phyloP scores from a whole-genome alignment of 2,113 vertebrate species.

The Pseudorasbora parva region DNA sequence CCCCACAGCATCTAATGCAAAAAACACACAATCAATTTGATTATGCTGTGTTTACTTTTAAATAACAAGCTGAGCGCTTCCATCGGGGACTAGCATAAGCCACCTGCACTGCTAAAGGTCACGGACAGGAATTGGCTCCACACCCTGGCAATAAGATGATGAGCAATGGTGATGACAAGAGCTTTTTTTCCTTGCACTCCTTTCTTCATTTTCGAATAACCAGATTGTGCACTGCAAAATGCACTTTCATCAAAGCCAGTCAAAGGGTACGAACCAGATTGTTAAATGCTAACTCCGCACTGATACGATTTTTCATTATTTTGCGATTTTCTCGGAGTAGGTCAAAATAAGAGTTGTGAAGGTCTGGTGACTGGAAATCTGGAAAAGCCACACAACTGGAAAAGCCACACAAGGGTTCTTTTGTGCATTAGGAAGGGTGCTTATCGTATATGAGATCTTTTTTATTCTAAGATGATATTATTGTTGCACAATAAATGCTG shows the following conservation, averaged over 20 bases:
- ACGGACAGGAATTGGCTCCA: not conserved
- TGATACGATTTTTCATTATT: not conserved
- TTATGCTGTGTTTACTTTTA: constrained; percentile 51
- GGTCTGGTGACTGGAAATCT: not conserved
- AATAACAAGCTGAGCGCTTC: constrained; percentile 41
- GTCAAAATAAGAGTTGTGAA: constrained; percentile 6
- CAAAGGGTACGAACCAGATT: not conserved
- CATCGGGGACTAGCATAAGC: constrained; percentile 11
- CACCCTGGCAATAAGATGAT: constrained; percentile 41
- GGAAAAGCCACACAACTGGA: too few species aligned
- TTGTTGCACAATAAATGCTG: too few species aligned
- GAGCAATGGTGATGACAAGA: constrained; percentile 30
- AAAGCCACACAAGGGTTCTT: not conserved
- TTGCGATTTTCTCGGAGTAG: constrained; percentile 3
- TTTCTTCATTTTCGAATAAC: not conserved
- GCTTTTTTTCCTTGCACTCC: not conserved
- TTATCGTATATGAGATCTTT: not conserved
- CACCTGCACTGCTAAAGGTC: constrained; percentile 51
- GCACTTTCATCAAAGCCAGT: constrained; percentile 12
- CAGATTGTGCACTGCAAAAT: constrained; percentile 29
- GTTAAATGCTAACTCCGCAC: not conserved
- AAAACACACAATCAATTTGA: constrained; percentile 58
- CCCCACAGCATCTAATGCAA: constrained; percentile 56
- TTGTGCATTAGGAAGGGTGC: too few species aligned
- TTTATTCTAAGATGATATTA: too few species aligned